Evolutionary conservation across 2,113 vertebrate species (phyloP), one percentile per base, ranked within the genome.

Genomic region (Probosciger aterrimus): DNA sequence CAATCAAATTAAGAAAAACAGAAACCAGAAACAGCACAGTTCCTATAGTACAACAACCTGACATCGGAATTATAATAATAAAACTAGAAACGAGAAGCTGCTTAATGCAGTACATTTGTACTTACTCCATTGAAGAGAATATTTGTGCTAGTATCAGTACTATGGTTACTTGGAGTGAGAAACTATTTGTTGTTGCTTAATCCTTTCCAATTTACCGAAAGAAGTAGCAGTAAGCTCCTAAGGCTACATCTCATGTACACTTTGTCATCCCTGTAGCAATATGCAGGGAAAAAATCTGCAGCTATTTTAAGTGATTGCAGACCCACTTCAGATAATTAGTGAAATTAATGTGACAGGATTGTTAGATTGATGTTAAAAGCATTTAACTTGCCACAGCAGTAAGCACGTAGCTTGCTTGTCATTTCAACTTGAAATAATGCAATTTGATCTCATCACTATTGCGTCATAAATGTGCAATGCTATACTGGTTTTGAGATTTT

Each of bases 141-240:
- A 81, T 57, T 83, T 70, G 11, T 84, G 62, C 41, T 82, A 19
- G 24, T 82, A 79, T 50, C n/a, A 68, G 33, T 55, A 37, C 16
- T 64, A n/a, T 18, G 30, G 20, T 44, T 68, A 80, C 10, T 73
- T 57, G 27, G 7, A 65, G 12, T 53, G n/a, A 85, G 71, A 91
- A 71, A 73, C 11, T 43, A 35, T 20, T 57, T 65, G 15, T 3
- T 52, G 2, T 33, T 50, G 19, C 13, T 71, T 75, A 44, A 50
- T 35, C 13, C 18, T 39, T 84, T 79, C 28, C 49, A 64, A 20
- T 14, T 25, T 43, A 87, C 19, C 1, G 43, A 63, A 86, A 63
- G 35, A 55, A 49, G 4, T 1, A 57, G 2, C 13, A 62, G 55
- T 80, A n/a, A 52, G 0, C 0, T 59, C 16, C n/a, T 78, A 39